Percentiles rank a stretch among this genome's conserved stretches.
Conservation (phyloP, 2,888 invertebrate species). For the Biston betularia region DNA sequence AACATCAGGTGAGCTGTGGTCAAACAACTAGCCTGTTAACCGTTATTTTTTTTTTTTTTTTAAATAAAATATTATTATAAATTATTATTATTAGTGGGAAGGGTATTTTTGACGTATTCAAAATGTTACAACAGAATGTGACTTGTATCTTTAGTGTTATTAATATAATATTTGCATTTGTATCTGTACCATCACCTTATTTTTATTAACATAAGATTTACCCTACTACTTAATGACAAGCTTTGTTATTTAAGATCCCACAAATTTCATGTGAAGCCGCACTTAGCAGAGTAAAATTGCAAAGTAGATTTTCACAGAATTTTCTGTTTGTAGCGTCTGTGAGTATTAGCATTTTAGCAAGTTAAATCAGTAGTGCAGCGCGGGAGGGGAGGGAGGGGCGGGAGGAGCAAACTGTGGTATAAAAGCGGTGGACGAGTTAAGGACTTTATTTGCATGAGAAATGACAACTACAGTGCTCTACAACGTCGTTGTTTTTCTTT, state of each 20-base stretch:
- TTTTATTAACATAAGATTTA: no score
- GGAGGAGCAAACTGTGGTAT: slow-evolving; percentile 10
- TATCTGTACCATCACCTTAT: no score
- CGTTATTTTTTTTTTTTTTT: no score
- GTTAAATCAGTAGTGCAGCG: slow-evolving; percentile 35
- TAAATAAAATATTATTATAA: no score
- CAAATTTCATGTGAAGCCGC: not conserved
- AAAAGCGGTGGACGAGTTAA: slow-evolving; percentile 9
- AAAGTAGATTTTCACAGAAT: slow-evolving; percentile 5
- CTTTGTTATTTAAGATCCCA: not conserved
- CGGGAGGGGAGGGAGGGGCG: no score
- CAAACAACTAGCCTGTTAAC: no score
- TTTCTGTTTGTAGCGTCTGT: slow-evolving; percentile 10
- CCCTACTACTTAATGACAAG: not conserved
- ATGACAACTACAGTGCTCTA: slow-evolving; percentile 11
- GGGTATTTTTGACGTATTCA: no score
- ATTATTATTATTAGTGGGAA: no score
- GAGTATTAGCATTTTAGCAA: slow-evolving; percentile 39
- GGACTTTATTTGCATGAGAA: slow-evolving; percentile 11
- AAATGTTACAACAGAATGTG: no score
- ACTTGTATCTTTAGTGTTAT: no score
- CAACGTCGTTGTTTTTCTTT: not conserved
- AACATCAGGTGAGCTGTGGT: no score
- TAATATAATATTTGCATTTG: no score
- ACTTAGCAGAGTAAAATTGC: slow-evolving; percentile 6